Evolutionary conservation across 2,797 vertebrate genomes (phyloP), one percentile per base, ranked within the genome.

Genomic region (Gymnoscopelus microlampas): DNA sequence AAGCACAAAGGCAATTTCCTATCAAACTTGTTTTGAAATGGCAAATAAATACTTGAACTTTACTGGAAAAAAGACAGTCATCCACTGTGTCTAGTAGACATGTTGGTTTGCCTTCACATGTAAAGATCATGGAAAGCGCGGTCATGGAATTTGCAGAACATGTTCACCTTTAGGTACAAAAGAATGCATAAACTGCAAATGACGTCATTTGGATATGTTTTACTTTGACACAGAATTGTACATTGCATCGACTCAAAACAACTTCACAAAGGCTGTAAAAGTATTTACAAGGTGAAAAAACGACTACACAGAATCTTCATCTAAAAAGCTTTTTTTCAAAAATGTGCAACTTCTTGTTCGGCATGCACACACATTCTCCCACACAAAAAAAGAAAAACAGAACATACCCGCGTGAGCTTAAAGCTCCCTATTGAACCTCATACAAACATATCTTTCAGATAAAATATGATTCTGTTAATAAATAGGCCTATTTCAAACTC

Each of bases 211-310:
- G 84, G 69, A 85, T 80, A 87, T 83, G 79, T 89, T 92, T 92
- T 95, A 94, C 93, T 93, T 94, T 79, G 93, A 94, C 93, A 94
- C 93, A 73, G 90, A 92, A 91, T 92, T 93, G 84, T 94, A 95
- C 92, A 95, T 91, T 94, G 93, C 94, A 94, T 91, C 90, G 96
- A 95, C 90, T 89, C 74, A 94, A 93, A 44, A 92, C 90, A 92
- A 96, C 92, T 91, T 96, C 96, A 97, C 96, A 96, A 96, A 95
- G 95, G 90, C 83, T 81, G 92, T 93, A 95, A 95, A 95, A 96
- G 91, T 97, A 97, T 98, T 96, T 98, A 98, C 96, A 99, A 76
- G 50, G 83, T 92, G 94, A 86, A 93, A 95, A 94, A 94, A 78
- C 9, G 53, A 91, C 94, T 95, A 97, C 90, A 79, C 47, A 90